Evolutionary conservation across 2,797 vertebrate genomes (phyloP).

Genomic region (Gila robusta): DNA sequence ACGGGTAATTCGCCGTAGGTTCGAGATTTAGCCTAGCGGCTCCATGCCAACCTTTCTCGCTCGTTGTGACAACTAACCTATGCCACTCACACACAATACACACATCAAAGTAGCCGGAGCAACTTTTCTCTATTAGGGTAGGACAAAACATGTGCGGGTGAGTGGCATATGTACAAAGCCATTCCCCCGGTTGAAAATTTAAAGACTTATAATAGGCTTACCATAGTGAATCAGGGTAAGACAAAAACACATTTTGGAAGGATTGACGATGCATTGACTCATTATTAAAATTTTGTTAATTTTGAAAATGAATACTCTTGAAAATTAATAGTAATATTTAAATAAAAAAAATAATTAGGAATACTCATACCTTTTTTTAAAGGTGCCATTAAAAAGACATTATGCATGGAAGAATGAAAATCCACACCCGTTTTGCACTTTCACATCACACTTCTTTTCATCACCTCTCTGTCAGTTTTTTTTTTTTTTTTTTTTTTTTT

Average conservation of each 20-base stretch:
- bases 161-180: not conserved
- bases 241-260: not conserved
- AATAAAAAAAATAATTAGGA: not conserved
- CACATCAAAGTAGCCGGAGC: not conserved
- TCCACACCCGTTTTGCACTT: conserved; percentile 6
- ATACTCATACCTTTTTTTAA: not conserved
- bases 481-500: conserved; percentile 20
- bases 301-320: not conserved
- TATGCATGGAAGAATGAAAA: not conserved
- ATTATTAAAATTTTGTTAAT: not conserved
- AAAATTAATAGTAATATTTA: not conserved
- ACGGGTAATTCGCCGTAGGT: too few relatives aligned
- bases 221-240: not conserved
- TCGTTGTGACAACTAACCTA: not conserved
- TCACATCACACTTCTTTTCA: conserved; percentile 2
- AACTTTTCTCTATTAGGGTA: not conserved
- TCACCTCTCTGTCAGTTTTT: conserved; percentile 13
- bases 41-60: too few relatives aligned
- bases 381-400: not conserved
- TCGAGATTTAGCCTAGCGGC: too few relatives aligned
- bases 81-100: not conserved
- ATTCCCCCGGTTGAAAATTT: not conserved
- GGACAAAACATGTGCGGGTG: not conserved
- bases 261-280: not conserved
- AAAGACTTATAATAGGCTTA: not conserved